phyloP scores from a whole-genome alignment of 2,888 invertebrate genomes.

The Allygus modestus region DNA sequence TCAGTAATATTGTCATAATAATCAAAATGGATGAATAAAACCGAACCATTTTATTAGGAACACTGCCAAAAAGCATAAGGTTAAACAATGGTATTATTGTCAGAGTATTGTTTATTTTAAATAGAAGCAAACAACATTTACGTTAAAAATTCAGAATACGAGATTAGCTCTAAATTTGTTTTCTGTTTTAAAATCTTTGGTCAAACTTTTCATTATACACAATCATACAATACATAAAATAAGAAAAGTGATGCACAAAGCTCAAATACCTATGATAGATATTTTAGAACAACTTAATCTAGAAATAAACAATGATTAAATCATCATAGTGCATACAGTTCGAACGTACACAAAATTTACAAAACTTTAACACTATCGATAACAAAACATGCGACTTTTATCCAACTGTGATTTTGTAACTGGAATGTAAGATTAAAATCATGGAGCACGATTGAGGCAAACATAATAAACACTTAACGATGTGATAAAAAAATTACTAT shows the following conservation, averaged over 20 bases:
- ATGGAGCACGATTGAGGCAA: slow-evolving; percentile 16
- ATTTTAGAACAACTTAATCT: slow-evolving; percentile 16
- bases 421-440: slow-evolving; percentile 36
- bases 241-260: slow-evolving; percentile 30
- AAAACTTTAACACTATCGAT: background rate
- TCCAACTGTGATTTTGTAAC: background rate
- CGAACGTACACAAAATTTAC: background rate
- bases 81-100: slow-evolving; percentile 7
- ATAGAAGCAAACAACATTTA: background rate
- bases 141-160: background rate
- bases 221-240: slow-evolving; percentile 23
- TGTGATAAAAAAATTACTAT: slow-evolving; percentile 59
- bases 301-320: background rate
- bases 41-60: background rate
- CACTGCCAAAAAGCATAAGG: background rate
- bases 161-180: background rate
- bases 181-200: slow-evolving; percentile 33
- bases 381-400: slow-evolving; percentile 5
- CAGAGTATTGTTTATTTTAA: background rate
- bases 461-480: slow-evolving; percentile 37
- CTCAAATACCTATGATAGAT: slow-evolving; percentile 21
- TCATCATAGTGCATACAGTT: slow-evolving; percentile 13
- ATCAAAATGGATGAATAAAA: background rate
- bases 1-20: slow-evolving; percentile 1
- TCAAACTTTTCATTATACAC: slow-evolving; percentile 19